A percentile compares a stretch with the other conserved stretches of the same genome.
These are phyloP conservation scores for Ennomos fuscantarius DNA, from an alignment of 2,888 invertebrate species.

Conservation along the genomic window DNA sequence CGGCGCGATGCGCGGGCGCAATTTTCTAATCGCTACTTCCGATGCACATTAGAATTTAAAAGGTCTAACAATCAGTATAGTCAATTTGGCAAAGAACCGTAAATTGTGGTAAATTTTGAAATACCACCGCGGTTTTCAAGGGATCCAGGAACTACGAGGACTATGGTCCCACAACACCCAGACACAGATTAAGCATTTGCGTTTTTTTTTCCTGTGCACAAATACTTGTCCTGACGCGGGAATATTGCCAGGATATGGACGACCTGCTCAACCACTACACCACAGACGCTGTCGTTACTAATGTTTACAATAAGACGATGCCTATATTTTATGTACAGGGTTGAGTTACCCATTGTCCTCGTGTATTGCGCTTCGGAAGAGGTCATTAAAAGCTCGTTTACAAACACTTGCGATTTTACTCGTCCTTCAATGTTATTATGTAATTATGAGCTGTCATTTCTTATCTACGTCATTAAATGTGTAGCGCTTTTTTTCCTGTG, in stretches of 20 bases:
- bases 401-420: slow-evolving; percentile 33
- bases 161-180: no score
- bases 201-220: no score
- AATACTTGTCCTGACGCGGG: no score
- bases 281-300: no score
- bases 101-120: no score
- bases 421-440: slow-evolving; percentile 32
- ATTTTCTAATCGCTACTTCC: slow-evolving; percentile 70
- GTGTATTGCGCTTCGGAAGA: slow-evolving; percentile 4
- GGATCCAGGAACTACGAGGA: no score
- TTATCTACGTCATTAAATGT: slow-evolving; percentile 22
- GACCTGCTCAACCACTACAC: no score
- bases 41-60: slow-evolving; percentile 51
- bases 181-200: no score
- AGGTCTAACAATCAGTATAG: slow-evolving; percentile 19
- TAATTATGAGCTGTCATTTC: slow-evolving; percentile 32
- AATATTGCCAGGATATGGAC: no score
- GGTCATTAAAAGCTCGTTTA: slow-evolving; percentile 35
- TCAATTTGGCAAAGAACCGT: neutral
- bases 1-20: slow-evolving; percentile 56
- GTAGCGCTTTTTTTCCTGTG: no score
- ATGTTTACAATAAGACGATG: no score
- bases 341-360: slow-evolving; percentile 5
- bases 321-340: neutral
- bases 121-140: no score